Percentiles rank a stretch among this genome's conserved stretches.
phyloP scores from a whole-genome alignment of 2,888 invertebrate species.

The Loripinus fragilis region DNA sequence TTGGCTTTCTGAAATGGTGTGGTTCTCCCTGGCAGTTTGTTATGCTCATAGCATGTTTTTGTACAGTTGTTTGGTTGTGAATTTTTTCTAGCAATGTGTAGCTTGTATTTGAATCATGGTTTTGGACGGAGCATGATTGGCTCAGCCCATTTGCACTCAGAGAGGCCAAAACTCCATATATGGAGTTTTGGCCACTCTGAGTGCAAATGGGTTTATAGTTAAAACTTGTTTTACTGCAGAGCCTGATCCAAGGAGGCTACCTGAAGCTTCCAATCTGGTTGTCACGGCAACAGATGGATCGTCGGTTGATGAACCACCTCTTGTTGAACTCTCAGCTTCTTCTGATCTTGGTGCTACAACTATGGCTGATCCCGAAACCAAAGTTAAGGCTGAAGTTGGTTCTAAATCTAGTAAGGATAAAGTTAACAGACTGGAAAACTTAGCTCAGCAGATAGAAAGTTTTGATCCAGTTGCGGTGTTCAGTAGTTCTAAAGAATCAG shows the following conservation, averaged over 20 bases:
- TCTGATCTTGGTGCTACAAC: background rate
- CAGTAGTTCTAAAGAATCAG: slow-evolving; percentile 9
- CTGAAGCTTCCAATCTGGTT: too few species aligned
- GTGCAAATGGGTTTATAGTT: too few species aligned
- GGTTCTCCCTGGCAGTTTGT: too few species aligned
- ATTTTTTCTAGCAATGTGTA: too few species aligned
- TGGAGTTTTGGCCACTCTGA: too few species aligned
- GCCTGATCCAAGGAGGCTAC: background rate
- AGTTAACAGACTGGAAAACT: slow-evolving; percentile 39
- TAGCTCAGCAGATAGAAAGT: slow-evolving; percentile 55
- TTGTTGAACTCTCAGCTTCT: slow-evolving; percentile 26
- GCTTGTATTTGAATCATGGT: too few species aligned
- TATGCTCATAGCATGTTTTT: too few species aligned
- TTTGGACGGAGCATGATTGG: too few species aligned
- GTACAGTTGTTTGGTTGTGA: too few species aligned
- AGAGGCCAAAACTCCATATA: too few species aligned
- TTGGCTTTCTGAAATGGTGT: too few species aligned
- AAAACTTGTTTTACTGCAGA: background rate
- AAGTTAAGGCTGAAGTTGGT: background rate
- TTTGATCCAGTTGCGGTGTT: slow-evolving; percentile 43
- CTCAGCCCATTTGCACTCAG: too few species aligned
- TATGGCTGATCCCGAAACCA: background rate
- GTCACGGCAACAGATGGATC: slow-evolving; percentile 1
- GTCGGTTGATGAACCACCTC: slow-evolving; percentile 33
- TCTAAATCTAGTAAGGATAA: slow-evolving; percentile 8